Evolutionary conservation across 2,797 vertebrate species (phyloP), one percentile per base, ranked within the genome.

Genomic region (Acipenser ruthenus): DNA sequence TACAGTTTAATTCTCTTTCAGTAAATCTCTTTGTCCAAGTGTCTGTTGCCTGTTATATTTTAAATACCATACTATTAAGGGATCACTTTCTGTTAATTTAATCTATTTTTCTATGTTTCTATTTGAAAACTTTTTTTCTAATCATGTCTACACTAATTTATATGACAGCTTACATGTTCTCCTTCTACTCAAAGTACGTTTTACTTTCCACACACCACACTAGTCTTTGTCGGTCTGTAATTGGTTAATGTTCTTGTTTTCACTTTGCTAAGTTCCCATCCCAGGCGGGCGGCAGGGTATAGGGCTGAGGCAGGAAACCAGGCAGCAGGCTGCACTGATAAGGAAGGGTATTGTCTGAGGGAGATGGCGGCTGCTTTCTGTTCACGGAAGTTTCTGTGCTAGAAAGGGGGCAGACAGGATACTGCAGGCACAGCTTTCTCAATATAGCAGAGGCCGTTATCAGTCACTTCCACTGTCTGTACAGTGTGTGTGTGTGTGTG

Each of bases 291-390:
- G 58, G 12, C 62, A 56, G 49, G 51, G 47, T n/a, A 11, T 49
- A 11, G 50, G 77, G 69, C 73, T 66, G 71, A 84, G 82, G 86
- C 87, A 84, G 86, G 84, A 89, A 88, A 74, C 82, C 80, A 85
- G 83, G 79, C 85, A 73, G 72, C 71, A 78, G 80, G 77, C 80
- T 82, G 77, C 75, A 62, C 70, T 72, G 82, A 88, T 87, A 87
- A 87, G 80, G 70, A 70, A 77, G 72, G 77, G 75, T 74, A 80
- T 77, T 86, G 86, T 87, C 75, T 83, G 70, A 74, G 77, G 72
- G 80, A 86, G 73, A 76, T 79, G 67, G 73, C 71, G 73, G 53
- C 13, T 64, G 61, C 72, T 52, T 60, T 72, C 65, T 63, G 63
- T 75, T 80, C 69, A 74, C 64, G 68, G 71, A 77, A 66, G 69